Evolutionary conservation across 2,113 vertebrate genomes (phyloP).

Genomic region (Mastomys coucha): DNA sequence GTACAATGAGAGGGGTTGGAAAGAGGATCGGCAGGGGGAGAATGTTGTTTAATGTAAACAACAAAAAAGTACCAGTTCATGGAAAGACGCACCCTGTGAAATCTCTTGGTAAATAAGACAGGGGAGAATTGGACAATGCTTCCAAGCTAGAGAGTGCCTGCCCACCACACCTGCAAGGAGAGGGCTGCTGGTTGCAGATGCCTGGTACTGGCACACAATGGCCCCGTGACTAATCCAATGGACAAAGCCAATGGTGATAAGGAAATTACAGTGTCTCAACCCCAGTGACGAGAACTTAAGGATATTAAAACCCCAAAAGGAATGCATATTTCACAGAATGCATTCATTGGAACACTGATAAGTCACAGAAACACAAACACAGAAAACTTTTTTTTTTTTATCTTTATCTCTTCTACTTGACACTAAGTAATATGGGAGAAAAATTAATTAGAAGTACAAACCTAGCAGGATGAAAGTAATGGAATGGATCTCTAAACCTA

Average conservation of each 20-base stretch:
- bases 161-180: neutral
- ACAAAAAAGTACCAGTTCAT: neutral
- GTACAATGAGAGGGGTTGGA: neutral
- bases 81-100: neutral
- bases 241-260: neutral
- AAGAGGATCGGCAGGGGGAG: neutral
- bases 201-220: fast-evolving
- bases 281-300: neutral
- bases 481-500: conserved; percentile 44
- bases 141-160: neutral
- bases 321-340: conserved; percentile 25
- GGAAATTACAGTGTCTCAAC: conserved; percentile 38
- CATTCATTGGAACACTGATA: neutral
- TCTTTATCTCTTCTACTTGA: conserved; percentile 45
- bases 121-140: neutral
- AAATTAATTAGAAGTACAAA: conserved; percentile 65
- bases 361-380: conserved; percentile 18
- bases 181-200: neutral
- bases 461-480: conserved; percentile 46
- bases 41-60: neutral
- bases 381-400: neutral
- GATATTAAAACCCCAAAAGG: conserved; percentile 64
- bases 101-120: neutral
- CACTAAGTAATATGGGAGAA: neutral
- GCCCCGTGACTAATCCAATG: neutral